Percentiles rank a stretch among this genome's conserved stretches.
phyloP scores from a whole-genome alignment of 2,113 vertebrate species.

The Nettapus auritus region DNA sequence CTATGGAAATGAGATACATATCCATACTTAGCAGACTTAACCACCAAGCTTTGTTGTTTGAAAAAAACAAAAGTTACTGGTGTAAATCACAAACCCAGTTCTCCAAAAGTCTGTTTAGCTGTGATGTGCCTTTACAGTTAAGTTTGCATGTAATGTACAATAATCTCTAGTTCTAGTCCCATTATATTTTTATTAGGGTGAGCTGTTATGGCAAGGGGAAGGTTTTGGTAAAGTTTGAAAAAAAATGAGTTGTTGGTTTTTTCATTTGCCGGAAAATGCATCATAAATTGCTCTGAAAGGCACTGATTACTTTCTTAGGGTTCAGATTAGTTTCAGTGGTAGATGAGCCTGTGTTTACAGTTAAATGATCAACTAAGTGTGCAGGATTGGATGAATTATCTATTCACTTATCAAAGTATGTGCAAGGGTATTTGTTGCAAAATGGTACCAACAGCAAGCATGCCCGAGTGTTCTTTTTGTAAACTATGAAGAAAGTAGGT shows the following conservation, averaged over 20 bases:
- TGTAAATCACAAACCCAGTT: background rate
- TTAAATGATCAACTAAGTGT: constrained; percentile 50
- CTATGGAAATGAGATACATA: background rate
- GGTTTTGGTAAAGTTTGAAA: background rate
- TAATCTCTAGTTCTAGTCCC: background rate
- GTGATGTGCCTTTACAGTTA: rapidly evolving
- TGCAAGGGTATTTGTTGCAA: constrained; percentile 33
- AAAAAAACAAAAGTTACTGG: background rate
- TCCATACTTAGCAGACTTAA: background rate
- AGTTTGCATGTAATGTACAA: background rate
- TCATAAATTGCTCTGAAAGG: background rate
- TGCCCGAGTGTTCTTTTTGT: background rate
- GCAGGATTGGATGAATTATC: constrained; percentile 17
- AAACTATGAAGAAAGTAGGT: constrained; percentile 18
- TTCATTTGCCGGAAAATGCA: background rate
- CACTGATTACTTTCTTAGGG: background rate
- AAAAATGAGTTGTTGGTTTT: background rate
- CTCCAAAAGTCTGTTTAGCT: background rate
- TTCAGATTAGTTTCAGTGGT: background rate
- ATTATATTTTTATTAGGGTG: background rate
- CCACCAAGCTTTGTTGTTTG: background rate
- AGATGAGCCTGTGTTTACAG: background rate
- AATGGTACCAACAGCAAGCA: background rate
- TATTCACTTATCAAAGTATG: constrained; percentile 44
- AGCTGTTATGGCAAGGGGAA: background rate